phyloP scores from a whole-genome alignment of 1,140 invertebrate genomes.

The Parapsyche elsis region DNA sequence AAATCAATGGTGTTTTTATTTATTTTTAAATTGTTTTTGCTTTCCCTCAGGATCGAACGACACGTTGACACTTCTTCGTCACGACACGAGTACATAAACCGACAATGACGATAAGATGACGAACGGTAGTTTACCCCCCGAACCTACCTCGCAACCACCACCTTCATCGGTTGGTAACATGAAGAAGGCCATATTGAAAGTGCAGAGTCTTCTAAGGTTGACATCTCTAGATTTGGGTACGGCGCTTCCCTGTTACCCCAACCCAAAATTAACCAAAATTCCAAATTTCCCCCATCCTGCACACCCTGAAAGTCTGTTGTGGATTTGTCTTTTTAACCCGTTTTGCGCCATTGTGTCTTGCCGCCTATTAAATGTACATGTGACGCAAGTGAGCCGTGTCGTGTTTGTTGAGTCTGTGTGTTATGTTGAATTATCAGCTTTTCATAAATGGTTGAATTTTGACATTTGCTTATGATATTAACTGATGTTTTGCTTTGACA shows the following conservation, averaged over 20 bases:
- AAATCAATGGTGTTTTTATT: too few species aligned
- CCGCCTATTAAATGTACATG: background rate
- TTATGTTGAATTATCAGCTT: background rate
- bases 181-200: conserved; percentile 53
- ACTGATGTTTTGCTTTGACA: background rate
- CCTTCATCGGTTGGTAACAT: conserved; percentile 25
- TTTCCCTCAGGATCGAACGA: conserved; percentile 31
- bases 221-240: conserved; percentile 47
- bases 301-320: too few species aligned
- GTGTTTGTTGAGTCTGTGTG: background rate
- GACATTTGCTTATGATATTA: background rate
- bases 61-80: background rate
- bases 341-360: background rate
- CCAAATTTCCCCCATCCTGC: too few species aligned
- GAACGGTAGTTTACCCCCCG: conserved; percentile 11
- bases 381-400: background rate
- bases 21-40: conserved; percentile 21
- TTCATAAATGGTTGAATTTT: background rate
- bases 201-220: conserved; percentile 52
- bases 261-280: background rate
- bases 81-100: background rate
- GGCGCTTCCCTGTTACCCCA: background rate
- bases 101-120: conserved; percentile 32
- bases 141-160: background rate
- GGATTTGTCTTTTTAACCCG: too few species aligned